Evolutionary conservation across 2,888 invertebrate genomes (phyloP), one percentile per base, ranked within the genome.

Genomic region (Mechanitis mazaeus): DNA sequence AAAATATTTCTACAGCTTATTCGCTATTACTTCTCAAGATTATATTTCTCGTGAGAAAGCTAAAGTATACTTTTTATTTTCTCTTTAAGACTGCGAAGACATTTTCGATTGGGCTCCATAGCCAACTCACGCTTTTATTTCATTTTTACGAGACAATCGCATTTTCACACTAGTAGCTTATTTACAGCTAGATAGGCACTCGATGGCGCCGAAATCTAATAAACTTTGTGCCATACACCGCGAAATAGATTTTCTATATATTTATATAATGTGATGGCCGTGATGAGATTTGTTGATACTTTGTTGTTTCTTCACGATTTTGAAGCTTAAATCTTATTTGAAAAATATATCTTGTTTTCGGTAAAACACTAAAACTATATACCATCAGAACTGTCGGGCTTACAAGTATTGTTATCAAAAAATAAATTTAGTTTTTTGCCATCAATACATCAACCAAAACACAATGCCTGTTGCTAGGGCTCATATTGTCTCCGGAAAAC

Each of bases 121-220:
- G 31, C 50, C 50, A 50, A n/a, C 50, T 50, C 42, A 31, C 38
- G 59, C 47, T 60, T 67, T 69, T 68, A 68, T 66, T 66, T 58
- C 64, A 64, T 66, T 65, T 67, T 66, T 66, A 65, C 64, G 63
- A 69, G 67, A 70, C 72, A 78, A 81, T 78, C 74, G 69, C 73
- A 77, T 80, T 77, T 72, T 60, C 73, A 67, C 74, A 76, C 69
- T 72, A 75, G 65, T 68, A 67, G 70, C 74, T 73, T 74, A 75
- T 77, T 79, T 75, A 75, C 73, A 71, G 76, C 71, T 72, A 76
- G 75, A 74, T 74, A 77, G 76, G 71, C 64, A 68, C 68, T 75
- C 76, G 75, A 74, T 74, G 69, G 72, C 67, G 72, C 65, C 58
- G 65, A 69, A 79, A 81, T 77, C 74, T 73, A 78, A 81, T 81